These are phyloP conservation scores for Percopsis transmontana DNA, from an alignment of 2,113 vertebrate species.

Conservation along the genomic window DNA sequence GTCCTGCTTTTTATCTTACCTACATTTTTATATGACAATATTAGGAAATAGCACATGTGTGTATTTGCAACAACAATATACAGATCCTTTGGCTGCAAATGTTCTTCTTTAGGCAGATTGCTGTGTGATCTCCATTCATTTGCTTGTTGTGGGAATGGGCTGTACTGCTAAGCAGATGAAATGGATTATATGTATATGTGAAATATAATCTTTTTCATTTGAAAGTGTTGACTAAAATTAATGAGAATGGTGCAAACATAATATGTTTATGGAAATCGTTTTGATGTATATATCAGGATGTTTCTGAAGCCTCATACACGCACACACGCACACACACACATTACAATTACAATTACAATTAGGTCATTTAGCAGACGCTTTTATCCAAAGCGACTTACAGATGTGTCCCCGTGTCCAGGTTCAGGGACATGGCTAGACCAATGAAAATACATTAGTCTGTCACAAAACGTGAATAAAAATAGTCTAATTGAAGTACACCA, in stretches of 20 bases:
- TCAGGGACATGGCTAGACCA: slow-evolving; percentile 1
- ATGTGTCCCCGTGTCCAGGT: neutral
- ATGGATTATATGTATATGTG: slow-evolving; percentile 35
- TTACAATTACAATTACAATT: no score
- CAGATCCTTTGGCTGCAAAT: slow-evolving; percentile 43
- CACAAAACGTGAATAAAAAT: neutral
- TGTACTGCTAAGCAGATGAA: slow-evolving; percentile 30
- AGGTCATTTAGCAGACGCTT: no score
- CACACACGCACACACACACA: slow-evolving; percentile 4
- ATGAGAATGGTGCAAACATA: slow-evolving; percentile 33
- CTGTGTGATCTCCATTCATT: slow-evolving; percentile 41
- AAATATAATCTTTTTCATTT: slow-evolving; percentile 49
- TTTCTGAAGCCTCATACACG: slow-evolving; percentile 1
- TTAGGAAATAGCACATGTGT: no score
- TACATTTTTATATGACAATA: no score
- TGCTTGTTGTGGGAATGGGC: slow-evolving; percentile 26
- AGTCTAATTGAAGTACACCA: no score
- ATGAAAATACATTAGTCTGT: slow-evolving; percentile 19
- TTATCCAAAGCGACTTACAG: no score
- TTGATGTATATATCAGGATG: slow-evolving; percentile 41
- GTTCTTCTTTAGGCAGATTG: no score
- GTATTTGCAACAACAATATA: slow-evolving; percentile 13
- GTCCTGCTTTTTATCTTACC: no score
- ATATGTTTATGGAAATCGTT: slow-evolving; percentile 33
- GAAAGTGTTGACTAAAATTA: slow-evolving; percentile 36